Evolutionary conservation across 2,797 vertebrate genomes (phyloP).

Genomic region (Sebastes baramenuke): DNA sequence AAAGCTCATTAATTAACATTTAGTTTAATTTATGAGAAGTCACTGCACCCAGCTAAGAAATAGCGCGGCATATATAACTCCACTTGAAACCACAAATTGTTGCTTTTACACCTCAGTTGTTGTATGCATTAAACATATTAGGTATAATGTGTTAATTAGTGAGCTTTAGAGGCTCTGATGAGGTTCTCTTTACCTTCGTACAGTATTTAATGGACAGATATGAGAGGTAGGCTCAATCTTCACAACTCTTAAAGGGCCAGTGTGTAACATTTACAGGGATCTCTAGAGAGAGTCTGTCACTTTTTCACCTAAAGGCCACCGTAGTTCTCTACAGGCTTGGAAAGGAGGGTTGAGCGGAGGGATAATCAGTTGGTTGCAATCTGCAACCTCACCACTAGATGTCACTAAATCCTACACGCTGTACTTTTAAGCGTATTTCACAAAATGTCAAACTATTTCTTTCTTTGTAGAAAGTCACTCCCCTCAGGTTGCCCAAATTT

Average conservation of each 20-base stretch:
- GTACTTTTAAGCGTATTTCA: not conserved
- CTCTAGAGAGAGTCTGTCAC: too few relatives aligned
- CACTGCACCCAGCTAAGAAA: not conserved
- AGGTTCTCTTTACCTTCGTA: not conserved
- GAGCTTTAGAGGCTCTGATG: not conserved
- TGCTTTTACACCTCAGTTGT: not conserved
- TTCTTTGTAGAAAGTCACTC: not conserved
- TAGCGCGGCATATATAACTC: not conserved
- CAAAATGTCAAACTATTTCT: not conserved
- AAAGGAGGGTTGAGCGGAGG: too few relatives aligned
- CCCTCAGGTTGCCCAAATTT: not conserved
- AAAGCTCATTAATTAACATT: too few relatives aligned
- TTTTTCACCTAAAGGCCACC: too few relatives aligned
- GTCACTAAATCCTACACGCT: too few relatives aligned
- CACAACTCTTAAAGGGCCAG: not conserved
- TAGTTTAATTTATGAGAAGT: not conserved
- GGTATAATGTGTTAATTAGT: not conserved
- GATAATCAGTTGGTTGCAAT: too few relatives aligned
- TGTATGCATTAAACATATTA: not conserved
- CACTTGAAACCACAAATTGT: not conserved
- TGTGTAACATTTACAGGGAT: too few relatives aligned
- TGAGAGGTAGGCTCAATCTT: not conserved
- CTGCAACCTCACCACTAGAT: too few relatives aligned
- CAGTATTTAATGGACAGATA: not conserved
- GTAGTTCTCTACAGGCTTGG: too few relatives aligned